Conservation (phyloP, 1,140 invertebrate species). For the Megathymus violae region DNA sequence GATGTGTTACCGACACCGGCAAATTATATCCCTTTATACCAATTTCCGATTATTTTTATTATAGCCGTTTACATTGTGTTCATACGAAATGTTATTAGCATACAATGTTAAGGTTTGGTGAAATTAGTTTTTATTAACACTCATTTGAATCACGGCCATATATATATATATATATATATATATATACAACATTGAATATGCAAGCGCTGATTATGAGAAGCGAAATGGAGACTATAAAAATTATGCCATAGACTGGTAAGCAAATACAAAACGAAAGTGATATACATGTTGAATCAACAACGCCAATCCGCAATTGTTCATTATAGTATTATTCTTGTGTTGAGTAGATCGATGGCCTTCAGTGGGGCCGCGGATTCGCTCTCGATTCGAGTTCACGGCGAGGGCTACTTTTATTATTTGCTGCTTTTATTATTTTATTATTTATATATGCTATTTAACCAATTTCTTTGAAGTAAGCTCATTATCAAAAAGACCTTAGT, state of each 20-base stretch:
- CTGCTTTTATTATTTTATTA: too few species aligned
- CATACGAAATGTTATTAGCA: slow-evolving; percentile 11
- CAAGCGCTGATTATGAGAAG: slow-evolving; percentile 8
- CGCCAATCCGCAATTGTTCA: slow-evolving; percentile 42
- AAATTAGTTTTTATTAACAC: slow-evolving; percentile 17
- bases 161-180: too few species aligned
- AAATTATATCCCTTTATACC: background rate
- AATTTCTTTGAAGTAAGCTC: slow-evolving; percentile 72
- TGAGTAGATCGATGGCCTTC: slow-evolving; percentile 52
- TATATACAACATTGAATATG: background rate
- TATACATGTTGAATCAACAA: slow-evolving; percentile 38
- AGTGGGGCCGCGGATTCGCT: slow-evolving; percentile 50
- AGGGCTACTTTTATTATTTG: slow-evolving; percentile 73
- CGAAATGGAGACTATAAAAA: slow-evolving; percentile 11
- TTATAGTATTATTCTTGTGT: slow-evolving; percentile 39
- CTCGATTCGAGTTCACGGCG: slow-evolving; percentile 65
- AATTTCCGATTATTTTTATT: slow-evolving; percentile 16
- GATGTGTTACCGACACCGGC: slow-evolving; percentile 3
- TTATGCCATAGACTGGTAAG: background rate
- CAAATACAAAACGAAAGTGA: slow-evolving; percentile 50
- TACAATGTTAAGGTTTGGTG: slow-evolving; percentile 15
- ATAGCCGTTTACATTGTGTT: slow-evolving; percentile 9
- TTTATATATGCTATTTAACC: slow-evolving; percentile 73
- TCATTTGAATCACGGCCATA: background rate
- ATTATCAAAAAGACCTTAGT: background rate